These are phyloP conservation scores for Trichogramma dendrolimi DNA, from an alignment of 2,888 invertebrate species.

Conservation along the genomic window DNA sequence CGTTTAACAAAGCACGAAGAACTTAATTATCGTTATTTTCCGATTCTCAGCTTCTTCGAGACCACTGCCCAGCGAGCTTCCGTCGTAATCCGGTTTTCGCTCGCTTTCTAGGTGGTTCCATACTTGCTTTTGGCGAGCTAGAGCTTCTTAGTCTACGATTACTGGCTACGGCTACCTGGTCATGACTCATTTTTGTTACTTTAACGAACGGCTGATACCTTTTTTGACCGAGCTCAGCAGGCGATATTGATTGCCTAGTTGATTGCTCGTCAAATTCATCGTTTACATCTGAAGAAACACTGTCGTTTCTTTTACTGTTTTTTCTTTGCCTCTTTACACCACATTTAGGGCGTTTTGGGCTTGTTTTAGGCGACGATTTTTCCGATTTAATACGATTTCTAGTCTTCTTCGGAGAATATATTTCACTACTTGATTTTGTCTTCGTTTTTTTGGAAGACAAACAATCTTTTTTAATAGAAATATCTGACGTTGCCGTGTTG, in stretches of 20 bases:
- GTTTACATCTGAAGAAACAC: slow-evolving; percentile 32
- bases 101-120: slow-evolving; percentile 42
- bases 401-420: too few species aligned
- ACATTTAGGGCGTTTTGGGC: too few species aligned
- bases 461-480: background rate
- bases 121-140: slow-evolving; percentile 42
- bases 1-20: slow-evolving; percentile 31
- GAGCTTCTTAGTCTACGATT: slow-evolving; percentile 49
- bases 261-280: slow-evolving; percentile 38
- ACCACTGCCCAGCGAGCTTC: slow-evolving; percentile 40
- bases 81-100: slow-evolving; percentile 34
- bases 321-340: background rate
- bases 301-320: slow-evolving; percentile 28
- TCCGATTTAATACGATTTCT: too few species aligned
- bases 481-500: slow-evolving; percentile 25
- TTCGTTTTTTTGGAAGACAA: background rate
- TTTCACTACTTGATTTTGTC: too few species aligned
- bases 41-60: slow-evolving; percentile 46
- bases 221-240: slow-evolving; percentile 16
- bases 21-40: slow-evolving; percentile 10
- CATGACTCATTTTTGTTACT: slow-evolving; percentile 58
- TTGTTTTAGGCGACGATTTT: too few species aligned
- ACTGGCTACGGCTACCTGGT: slow-evolving; percentile 47
- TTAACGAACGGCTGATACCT: slow-evolving; percentile 64
- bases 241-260: slow-evolving; percentile 40